Evolutionary conservation across 1,140 invertebrate genomes (phyloP).

Genomic region (Calycopis cecrops): DNA sequence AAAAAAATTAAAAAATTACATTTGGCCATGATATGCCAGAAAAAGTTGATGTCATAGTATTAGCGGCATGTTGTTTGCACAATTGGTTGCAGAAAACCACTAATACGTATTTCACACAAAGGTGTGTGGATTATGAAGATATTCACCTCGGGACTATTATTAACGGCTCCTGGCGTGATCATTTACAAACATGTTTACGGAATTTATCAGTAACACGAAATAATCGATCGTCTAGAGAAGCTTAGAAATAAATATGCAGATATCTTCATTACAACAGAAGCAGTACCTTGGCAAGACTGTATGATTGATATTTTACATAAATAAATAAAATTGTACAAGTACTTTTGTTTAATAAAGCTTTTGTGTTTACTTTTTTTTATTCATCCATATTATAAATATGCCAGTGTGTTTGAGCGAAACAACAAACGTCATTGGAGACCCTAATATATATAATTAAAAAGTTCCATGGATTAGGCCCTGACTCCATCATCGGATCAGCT

Average conservation of each 20-base stretch:
- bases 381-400: too few species aligned
- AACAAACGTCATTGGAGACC: too few species aligned
- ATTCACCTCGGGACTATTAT: conserved; percentile 13
- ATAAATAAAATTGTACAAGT: too few species aligned
- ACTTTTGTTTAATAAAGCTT: too few species aligned
- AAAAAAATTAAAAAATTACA: too few species aligned
- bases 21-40: too few species aligned
- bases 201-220: conserved; percentile 15
- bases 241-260: conserved; percentile 18
- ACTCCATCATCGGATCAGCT: too few species aligned
- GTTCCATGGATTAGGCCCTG: too few species aligned
- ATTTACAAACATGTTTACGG: conserved; percentile 8
- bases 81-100: conserved; percentile 21
- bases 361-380: too few species aligned
- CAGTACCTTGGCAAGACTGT: conserved; percentile 23
- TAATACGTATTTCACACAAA: conserved; percentile 18
- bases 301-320: too few species aligned
- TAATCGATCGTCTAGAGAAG: conserved; percentile 16
- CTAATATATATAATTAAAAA: too few species aligned
- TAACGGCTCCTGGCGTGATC: conserved; percentile 12
- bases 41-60: conserved; percentile 7
- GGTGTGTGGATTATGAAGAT: conserved; percentile 17
- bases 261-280: conserved; percentile 23
- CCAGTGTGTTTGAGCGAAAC: too few species aligned
- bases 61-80: conserved; percentile 14